Percentiles rank a stretch among this genome's conserved stretches.
Conservation (phyloP, 1,140 invertebrate genomes). For the Drosophila elegans region DNA sequence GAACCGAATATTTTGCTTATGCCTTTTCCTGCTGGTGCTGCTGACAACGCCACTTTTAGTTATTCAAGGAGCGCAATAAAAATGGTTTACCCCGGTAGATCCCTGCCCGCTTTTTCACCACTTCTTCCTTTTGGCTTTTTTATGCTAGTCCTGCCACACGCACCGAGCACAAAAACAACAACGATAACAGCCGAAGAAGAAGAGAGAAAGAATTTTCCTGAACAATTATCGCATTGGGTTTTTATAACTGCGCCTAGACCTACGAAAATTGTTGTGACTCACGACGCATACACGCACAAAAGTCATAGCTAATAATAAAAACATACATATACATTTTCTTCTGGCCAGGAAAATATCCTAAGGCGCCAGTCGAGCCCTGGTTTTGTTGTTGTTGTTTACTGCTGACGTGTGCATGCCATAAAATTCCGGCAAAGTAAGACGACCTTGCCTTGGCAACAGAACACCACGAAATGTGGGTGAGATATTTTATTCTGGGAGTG, state of each 20-base stretch:
- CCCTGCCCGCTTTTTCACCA: constrained; percentile 10
- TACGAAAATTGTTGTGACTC: constrained; percentile 25
- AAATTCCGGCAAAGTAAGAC: constrained; percentile 59
- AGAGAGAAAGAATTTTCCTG: constrained; percentile 23
- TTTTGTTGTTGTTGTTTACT: constrained; percentile 27
- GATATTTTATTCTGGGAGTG: constrained; percentile 1
- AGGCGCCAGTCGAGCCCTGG: constrained; percentile 12
- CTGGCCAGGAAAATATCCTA: constrained; percentile 31
- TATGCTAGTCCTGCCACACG: constrained; percentile 59
- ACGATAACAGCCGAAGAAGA: neutral
- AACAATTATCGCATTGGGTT: constrained; percentile 69
- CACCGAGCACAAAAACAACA: constrained; percentile 32
- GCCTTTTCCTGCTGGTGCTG: constrained; percentile 44
- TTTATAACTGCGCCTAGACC: constrained; percentile 32
- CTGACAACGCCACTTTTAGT: constrained; percentile 70
- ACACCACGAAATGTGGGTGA: constrained; percentile 3
- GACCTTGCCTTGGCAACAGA: constrained; percentile 47
- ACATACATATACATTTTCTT: constrained; percentile 25
- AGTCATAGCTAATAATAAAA: constrained; percentile 64
- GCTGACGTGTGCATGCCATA: constrained; percentile 75
- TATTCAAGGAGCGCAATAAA: constrained; percentile 59
- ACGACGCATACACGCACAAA: constrained; percentile 35
- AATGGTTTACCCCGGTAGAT: constrained; percentile 46
- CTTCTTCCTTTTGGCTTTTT: constrained; percentile 41
- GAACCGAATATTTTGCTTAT: constrained; percentile 10